Base-by-base conservation (phyloP, 53 echinoderm and acorn worm species). In the Paracentrotus lividus region DNA sequence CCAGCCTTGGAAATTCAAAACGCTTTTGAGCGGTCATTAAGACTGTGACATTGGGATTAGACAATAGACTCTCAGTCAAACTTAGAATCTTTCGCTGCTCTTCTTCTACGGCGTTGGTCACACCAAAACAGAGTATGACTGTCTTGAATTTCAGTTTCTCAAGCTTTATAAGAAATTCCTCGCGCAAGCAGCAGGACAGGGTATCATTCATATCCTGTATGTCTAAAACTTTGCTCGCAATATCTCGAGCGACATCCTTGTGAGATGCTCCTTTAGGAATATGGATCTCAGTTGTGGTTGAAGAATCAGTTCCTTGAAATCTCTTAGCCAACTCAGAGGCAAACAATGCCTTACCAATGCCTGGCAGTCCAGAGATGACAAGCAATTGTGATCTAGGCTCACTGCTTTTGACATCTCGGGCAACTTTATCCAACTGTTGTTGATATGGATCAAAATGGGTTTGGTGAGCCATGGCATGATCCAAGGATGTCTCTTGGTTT, bases 351-450 rank as follows among this genome's bases (percentile, higher is more conserved):
- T 91, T 91, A 34, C 91, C 91, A 52, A 72, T 53, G 5, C 69
- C 33, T 49, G 69, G 91, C 34, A 68, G 91, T 56, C 91, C 91
- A 72, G 91, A 91, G 9, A 91, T 91, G 18, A 67, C 52, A 72
- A 69, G 0, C 31, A 91, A 76, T 33, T 72, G 75, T 69, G 91
- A 76, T 16, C 90, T 91, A 2, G 66, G 14, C 45, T 42, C 44
- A 24, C 44, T 59, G 2, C 45, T 38, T 40, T 38, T 31, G 24
- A 89, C 14, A 24, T 43, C 65, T 23, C 42, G 44, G 1, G 29
- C 26, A 64, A 89, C 57, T 26, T 65, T 64, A 4, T 87, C 87
- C 36, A 87, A 49, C 57, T 87, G 21, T 56, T 34, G 14, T 57
- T 87, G 29, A 24, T 81, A 78, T 2, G 47, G 81, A 26, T 81